Conservation (phyloP, 2,888 invertebrate species). For the Xestia c-nigrum region DNA sequence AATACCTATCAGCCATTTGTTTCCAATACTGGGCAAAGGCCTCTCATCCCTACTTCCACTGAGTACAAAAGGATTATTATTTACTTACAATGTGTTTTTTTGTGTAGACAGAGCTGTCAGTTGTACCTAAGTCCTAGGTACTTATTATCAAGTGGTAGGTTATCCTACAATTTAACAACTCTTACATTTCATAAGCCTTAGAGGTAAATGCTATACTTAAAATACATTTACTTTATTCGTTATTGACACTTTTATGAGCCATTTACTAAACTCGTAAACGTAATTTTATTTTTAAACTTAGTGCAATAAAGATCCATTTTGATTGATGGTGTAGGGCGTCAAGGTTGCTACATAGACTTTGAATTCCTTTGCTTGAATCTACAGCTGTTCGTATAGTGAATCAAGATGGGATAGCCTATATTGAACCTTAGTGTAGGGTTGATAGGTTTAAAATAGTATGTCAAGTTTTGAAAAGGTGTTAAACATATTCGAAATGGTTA, state of each 20-base stretch:
- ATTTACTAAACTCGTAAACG: slow-evolving; percentile 23
- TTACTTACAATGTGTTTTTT: neutral
- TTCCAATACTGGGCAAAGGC: neutral
- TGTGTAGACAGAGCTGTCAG: neutral
- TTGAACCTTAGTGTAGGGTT: slow-evolving; percentile 10
- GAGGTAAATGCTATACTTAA: slow-evolving; percentile 23
- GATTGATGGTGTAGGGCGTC: slow-evolving; percentile 18
- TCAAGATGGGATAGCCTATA: neutral
- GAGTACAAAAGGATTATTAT: neutral
- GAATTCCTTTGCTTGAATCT: slow-evolving; percentile 22
- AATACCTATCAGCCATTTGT: neutral
- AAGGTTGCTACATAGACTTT: slow-evolving; percentile 30
- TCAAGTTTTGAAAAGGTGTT: slow-evolving; percentile 1
- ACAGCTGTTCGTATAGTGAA: slow-evolving; percentile 23
- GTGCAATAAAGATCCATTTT: slow-evolving; percentile 29
- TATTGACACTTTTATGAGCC: slow-evolving; percentile 36
- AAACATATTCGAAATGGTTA: slow-evolving; percentile 11
- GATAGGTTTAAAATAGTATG: slow-evolving; percentile 14
- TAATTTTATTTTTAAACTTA: slow-evolving; percentile 12
- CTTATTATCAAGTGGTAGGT: neutral
- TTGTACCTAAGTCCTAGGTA: neutral
- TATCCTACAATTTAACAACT: slow-evolving; percentile 8
- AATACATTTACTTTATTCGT: slow-evolving; percentile 6
- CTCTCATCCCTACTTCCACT: neutral
- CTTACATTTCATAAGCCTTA: neutral